A percentile compares a stretch with the other conserved stretches of the same genome.
These are phyloP conservation scores for Phoxinus phoxinus DNA, from an alignment of 2,113 vertebrate genomes.

Conservation along the genomic window DNA sequence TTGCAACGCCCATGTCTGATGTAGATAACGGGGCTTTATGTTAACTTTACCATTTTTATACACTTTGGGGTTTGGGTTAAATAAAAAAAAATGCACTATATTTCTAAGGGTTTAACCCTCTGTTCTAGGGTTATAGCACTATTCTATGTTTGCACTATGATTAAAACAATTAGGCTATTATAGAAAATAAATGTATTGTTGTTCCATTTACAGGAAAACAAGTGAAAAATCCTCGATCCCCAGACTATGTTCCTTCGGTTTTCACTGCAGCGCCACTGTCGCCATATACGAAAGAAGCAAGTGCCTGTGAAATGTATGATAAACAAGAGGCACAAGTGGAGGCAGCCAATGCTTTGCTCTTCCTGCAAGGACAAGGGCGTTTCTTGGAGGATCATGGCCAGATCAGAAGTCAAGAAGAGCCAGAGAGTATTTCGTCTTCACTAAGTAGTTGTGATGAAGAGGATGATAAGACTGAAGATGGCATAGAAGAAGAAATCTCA, in stretches of 20 bases:
- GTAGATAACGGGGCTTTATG: not conserved
- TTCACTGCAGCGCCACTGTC: conserved; percentile 65
- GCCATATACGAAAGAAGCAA: conserved; percentile 70
- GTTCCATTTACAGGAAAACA: conserved; percentile 71
- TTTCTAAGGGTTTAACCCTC: not conserved
- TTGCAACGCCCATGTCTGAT: not conserved
- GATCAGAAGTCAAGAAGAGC: conserved; percentile 48
- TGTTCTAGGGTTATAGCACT: too few relatives aligned
- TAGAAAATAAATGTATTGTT: not conserved
- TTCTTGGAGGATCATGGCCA: conserved; percentile 42
- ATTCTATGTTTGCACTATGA: too few relatives aligned
- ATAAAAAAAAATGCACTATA: not conserved
- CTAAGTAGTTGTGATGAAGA: conserved; percentile 66
- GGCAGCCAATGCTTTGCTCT: conserved; percentile 77
- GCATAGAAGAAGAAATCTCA: conserved; percentile 46
- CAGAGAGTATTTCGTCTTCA: conserved; percentile 65
- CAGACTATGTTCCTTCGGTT: conserved; percentile 77
- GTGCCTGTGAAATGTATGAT: conserved; percentile 66
- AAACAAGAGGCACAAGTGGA: conserved; percentile 79
- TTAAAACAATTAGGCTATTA: too few relatives aligned
- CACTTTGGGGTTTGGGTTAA: not conserved
- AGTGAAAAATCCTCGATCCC: conserved; percentile 77
- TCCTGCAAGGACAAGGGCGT: conserved; percentile 75
- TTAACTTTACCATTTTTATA: not conserved
- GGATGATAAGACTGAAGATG: conserved; percentile 42